Evolutionary conservation across 2,888 invertebrate species (phyloP), one percentile per base, ranked within the genome.

Genomic region (Willowsia nigromaculata): DNA sequence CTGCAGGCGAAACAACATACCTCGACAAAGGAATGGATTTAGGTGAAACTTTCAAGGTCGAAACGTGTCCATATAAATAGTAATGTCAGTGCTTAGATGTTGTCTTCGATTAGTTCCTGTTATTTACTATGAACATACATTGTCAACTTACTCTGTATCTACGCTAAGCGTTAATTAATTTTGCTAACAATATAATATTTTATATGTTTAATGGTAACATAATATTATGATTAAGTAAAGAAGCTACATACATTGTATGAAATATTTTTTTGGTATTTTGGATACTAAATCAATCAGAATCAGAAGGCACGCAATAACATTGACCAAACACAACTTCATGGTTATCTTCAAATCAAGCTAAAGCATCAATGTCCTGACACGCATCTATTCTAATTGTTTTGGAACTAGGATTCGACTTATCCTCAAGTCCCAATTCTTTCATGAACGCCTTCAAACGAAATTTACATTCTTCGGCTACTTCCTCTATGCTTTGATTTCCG

Each of bases 401-500:
- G 18, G 22, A 76, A 50, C 27, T 50, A 15, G 56, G 30, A 15
- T 62, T 33, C 5, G 3, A 6, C 4, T n/a, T 40, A n/a, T 40
- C 43, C 30, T n/a, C 30, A 68, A 15, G 22, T 1, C 83, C 83
- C n/a, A 50, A 15, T 27, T 83, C 86, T 25, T 30, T 62, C 80
- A 86, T 86, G 15, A 80, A 86, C 18, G 80, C 47, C 22, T 27
- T 56, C 22, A 88, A n/a, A 4, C n/a, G 27, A 25, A 5, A 47
- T 13, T 27, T 43, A 65, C 84, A 83, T 50, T 91, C 74, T 9
- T 7, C 18, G 3, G 89, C 90, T 5, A 91, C 92, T 40, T 92
- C 90, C 40, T 92, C 91, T 80, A 90, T 91, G 11, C 89, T 40
- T 86, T 91, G 83, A 65, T 92, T 90, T 25, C 90, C 92, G 82